Evolutionary conservation across 2,888 invertebrate species (phyloP), one percentile per base, ranked within the genome.

Genomic region (Drosophila eohydei): DNA sequence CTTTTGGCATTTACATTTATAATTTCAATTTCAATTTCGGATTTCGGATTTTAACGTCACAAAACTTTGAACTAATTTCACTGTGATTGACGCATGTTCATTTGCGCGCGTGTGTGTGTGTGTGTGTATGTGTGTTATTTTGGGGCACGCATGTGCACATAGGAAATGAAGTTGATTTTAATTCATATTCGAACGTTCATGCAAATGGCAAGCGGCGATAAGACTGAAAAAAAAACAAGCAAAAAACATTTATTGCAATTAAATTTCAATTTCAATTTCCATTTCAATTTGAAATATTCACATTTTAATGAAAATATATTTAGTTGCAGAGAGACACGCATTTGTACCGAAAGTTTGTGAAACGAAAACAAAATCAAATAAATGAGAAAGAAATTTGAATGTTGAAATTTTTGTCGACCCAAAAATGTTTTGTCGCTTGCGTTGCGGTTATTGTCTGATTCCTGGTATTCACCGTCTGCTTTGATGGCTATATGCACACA

Each of bases 381-480:
- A 58, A 72, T 61, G 46, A 61, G 40, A 67, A 26, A 48, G 54
- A 71, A 64, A 60, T 69, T 57, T 61, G 61, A 64, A 65, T 81
- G 69, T 76, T 60, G 67, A 82, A 81, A 84, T 77, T 71, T 63
- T 71, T 63, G 62, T 65, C 62, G 80, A 56, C 67, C 77, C 77
- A 43, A 68, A 78, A 63, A 59, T 74, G 67, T 79, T 80, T 78
- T 75, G 78, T 62, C 50, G 54, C 56, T 46, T 48, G 63, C 44
- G 63, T 51, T 51, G 63, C 52, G 58, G 63, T 80, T 74, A 84
- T 74, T 81, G 82, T 81, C 84, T 71, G 74, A 74, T 68, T 71
- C 64, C 38, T 64, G 59, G 60, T 56, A 68, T 67, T 48, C 26
- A 57, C 50, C 51, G 62, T 58, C 60, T 58, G 50, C 41, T 34